These are phyloP conservation scores for Cherax destructor DNA, from an alignment of 1,140 invertebrate genomes.

Conservation along the genomic window DNA sequence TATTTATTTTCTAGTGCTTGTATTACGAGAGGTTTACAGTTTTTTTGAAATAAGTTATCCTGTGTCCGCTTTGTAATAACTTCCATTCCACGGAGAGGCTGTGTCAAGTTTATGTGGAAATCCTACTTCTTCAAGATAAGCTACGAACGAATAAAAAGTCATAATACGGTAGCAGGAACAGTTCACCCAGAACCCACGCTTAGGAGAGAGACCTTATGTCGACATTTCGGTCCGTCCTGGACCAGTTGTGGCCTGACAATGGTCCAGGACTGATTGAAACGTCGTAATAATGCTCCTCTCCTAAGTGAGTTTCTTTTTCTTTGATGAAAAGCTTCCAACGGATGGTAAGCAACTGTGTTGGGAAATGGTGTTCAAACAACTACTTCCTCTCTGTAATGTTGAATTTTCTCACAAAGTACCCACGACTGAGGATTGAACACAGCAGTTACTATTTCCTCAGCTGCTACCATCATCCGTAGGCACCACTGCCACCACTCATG, in stretches of 20 bases:
- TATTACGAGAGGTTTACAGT: not conserved
- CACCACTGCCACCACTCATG: not conserved
- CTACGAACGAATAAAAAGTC: too few relatives aligned
- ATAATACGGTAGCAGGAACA: too few relatives aligned
- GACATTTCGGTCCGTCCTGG: too few relatives aligned
- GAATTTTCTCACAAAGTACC: not conserved
- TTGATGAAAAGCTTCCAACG: too few relatives aligned
- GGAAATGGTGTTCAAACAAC: not conserved
- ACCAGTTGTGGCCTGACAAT: too few relatives aligned
- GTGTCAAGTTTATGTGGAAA: too few relatives aligned
- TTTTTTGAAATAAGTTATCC: too few relatives aligned
- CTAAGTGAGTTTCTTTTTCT: too few relatives aligned
- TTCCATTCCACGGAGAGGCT: not conserved
- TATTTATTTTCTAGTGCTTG: not conserved
- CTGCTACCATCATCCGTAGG: not conserved
- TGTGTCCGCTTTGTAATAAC: not conserved
- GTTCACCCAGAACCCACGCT: too few relatives aligned
- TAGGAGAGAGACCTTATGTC: too few relatives aligned
- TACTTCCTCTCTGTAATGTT: not conserved
- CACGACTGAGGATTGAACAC: not conserved
- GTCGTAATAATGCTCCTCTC: too few relatives aligned
- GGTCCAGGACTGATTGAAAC: too few relatives aligned
- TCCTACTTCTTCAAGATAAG: not conserved
- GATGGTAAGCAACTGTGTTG: not conserved
- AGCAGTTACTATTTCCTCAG: not conserved